Percentiles rank a stretch among this genome's conserved stretches.
Conservation (phyloP, 2,888 invertebrate species). For the Andrena camellia region DNA sequence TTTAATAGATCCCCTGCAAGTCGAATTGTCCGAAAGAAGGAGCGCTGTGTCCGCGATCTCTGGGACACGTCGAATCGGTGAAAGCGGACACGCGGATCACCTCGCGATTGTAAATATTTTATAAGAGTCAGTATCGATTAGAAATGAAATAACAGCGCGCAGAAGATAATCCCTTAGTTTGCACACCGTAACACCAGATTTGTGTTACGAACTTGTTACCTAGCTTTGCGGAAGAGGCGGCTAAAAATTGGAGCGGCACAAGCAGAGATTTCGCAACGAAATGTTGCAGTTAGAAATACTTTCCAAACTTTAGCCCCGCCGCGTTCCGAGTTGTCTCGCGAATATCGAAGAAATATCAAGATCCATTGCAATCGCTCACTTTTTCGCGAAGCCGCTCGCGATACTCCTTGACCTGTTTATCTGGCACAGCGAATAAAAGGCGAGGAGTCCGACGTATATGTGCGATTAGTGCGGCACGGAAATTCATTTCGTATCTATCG, state of each 20-base stretch:
- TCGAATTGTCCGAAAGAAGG: conserved; percentile 35
- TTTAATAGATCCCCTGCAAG: conserved; percentile 63
- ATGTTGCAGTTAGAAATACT: background rate
- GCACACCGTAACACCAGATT: too few species aligned
- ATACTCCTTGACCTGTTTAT: conserved; percentile 29
- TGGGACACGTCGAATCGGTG: too few species aligned
- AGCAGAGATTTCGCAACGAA: too few species aligned
- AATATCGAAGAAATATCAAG: conserved; percentile 18
- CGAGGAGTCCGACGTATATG: background rate
- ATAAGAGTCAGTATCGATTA: too few species aligned
- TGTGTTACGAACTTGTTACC: too few species aligned
- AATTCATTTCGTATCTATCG: conserved; percentile 15
- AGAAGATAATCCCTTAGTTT: too few species aligned
- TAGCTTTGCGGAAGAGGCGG: too few species aligned
- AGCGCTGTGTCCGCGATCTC: background rate
- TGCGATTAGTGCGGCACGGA: conserved; percentile 10
- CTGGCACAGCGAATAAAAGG: conserved; percentile 3
- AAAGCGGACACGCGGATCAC: too few species aligned
- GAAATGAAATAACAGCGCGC: background rate
- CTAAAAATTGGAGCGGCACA: too few species aligned
- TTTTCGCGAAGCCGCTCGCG: conserved; percentile 20
- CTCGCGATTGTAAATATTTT: background rate
- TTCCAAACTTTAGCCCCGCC: background rate
- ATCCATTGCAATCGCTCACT: conserved; percentile 8
- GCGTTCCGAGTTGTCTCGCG: background rate